phyloP scores from a whole-genome alignment of 2,113 vertebrate genomes.

The Lichenostomus cassidix region DNA sequence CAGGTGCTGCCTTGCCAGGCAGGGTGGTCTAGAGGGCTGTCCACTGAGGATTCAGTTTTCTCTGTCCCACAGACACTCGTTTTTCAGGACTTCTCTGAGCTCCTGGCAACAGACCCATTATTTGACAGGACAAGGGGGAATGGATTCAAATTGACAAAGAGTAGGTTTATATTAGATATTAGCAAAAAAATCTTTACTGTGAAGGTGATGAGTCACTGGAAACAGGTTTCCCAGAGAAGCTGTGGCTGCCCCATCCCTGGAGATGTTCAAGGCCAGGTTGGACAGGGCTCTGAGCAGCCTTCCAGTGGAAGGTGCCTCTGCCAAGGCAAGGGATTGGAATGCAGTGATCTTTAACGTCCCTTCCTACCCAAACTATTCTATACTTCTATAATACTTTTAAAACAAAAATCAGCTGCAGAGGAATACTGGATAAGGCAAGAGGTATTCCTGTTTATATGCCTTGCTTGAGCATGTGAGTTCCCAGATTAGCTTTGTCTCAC shows the following conservation, averaged over 20 bases:
- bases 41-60: neutral
- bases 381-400: neutral
- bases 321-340: neutral
- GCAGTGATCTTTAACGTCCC: neutral
- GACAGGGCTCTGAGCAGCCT: neutral
- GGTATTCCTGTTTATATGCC: neutral
- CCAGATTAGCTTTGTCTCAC: slow-evolving; percentile 1
- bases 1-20: neutral
- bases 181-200: neutral
- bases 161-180: neutral
- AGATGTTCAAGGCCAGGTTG: neutral
- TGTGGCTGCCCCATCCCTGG: neutral
- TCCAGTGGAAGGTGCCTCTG: neutral
- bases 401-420: neutral
- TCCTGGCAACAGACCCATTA: neutral
- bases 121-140: neutral
- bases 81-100: neutral
- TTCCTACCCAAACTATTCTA: neutral
- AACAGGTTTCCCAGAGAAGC: neutral
- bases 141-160: neutral
- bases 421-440: slow-evolving; percentile 23
- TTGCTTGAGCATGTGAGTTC: neutral
- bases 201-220: neutral
- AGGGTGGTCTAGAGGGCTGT: neutral
- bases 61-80: neutral